Evolutionary conservation across 2,797 vertebrate genomes (phyloP).

Genomic region (Sebastes vulpes): DNA sequence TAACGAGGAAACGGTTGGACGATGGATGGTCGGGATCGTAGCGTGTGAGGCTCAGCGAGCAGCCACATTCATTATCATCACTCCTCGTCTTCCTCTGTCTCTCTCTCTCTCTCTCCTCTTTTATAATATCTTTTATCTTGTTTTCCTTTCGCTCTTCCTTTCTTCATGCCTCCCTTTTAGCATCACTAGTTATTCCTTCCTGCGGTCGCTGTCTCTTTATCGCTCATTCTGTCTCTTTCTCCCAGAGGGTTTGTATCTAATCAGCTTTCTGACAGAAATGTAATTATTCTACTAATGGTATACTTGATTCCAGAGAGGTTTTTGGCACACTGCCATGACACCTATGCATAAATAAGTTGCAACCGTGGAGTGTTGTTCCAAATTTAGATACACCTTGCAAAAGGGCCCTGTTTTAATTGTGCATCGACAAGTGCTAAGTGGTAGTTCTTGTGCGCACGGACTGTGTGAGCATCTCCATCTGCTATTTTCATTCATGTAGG

Average conservation of each 20-base stretch:
- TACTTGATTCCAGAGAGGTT: slow-evolving; percentile 37
- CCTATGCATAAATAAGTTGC: neutral
- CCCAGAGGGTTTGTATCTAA: slow-evolving; percentile 48
- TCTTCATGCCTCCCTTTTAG: slow-evolving; percentile 12
- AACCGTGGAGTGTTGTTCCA: neutral
- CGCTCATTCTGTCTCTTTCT: slow-evolving; percentile 9
- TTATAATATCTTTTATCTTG: slow-evolving; percentile 11
- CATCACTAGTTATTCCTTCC: slow-evolving; percentile 11
- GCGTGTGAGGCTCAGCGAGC: neutral
- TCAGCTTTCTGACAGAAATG: slow-evolving; percentile 58
- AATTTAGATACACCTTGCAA: neutral
- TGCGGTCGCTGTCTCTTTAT: slow-evolving; percentile 16
- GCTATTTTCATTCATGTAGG: neutral
- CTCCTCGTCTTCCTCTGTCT: neutral
- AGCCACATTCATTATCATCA: slow-evolving; percentile 39
- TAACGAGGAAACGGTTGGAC: slow-evolving; percentile 43
- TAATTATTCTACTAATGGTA: slow-evolving; percentile 52
- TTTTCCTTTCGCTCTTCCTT: slow-evolving; percentile 11
- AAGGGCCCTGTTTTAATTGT: neutral
- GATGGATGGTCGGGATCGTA: slow-evolving; percentile 47
- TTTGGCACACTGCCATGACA: slow-evolving; percentile 1
- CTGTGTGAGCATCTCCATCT: neutral
- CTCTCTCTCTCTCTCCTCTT: neutral
- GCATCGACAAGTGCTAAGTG: neutral
- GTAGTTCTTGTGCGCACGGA: neutral